A percentile compares a stretch with the other conserved stretches of the same genome.
These are phyloP conservation scores for Pemphigus obesinymphae DNA, from an alignment of 1,140 invertebrate genomes.

Conservation along the genomic window DNA sequence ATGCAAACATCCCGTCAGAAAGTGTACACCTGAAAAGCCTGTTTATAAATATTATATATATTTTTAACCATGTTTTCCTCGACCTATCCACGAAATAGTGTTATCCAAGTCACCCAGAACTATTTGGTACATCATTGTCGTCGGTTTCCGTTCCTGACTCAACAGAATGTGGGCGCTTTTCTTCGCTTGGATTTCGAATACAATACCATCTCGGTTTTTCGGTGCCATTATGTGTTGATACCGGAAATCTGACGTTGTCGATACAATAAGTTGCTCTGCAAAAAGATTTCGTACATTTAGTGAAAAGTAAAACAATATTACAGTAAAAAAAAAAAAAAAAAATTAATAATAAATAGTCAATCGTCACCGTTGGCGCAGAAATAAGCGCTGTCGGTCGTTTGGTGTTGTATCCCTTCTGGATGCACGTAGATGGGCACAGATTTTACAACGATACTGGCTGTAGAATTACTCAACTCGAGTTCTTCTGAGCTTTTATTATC, in stretches of 20 bases:
- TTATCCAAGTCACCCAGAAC: conserved; percentile 57
- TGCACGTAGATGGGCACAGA: conserved; percentile 56
- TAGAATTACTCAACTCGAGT: conserved; percentile 46
- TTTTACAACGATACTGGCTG: conserved; percentile 45
- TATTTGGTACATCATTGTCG: conserved; percentile 59
- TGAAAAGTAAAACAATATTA: neutral
- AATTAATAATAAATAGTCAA: no score
- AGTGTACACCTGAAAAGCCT: no score
- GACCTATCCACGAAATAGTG: conserved; percentile 57
- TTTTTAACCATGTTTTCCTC: conserved; percentile 60
- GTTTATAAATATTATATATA: no score
- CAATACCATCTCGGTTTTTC: conserved; percentile 56
- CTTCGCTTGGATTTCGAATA: conserved; percentile 56
- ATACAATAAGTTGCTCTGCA: conserved; percentile 23
- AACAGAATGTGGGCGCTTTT: conserved; percentile 58
- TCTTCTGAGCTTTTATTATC: conserved; percentile 49
- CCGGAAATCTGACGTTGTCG: conserved; percentile 56
- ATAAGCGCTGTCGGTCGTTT: conserved; percentile 61
- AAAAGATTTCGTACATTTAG: neutral
- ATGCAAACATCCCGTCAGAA: neutral
- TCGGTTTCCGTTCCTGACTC: conserved; percentile 53
- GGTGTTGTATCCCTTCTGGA: conserved; percentile 58
- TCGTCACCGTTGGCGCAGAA: conserved; percentile 62
- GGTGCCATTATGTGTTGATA: conserved; percentile 61
- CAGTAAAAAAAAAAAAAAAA: neutral